A percentile compares a stretch with the other conserved stretches of the same genome.
Conservation (phyloP, 1,140 invertebrate species). For the Microplitis mediator region DNA sequence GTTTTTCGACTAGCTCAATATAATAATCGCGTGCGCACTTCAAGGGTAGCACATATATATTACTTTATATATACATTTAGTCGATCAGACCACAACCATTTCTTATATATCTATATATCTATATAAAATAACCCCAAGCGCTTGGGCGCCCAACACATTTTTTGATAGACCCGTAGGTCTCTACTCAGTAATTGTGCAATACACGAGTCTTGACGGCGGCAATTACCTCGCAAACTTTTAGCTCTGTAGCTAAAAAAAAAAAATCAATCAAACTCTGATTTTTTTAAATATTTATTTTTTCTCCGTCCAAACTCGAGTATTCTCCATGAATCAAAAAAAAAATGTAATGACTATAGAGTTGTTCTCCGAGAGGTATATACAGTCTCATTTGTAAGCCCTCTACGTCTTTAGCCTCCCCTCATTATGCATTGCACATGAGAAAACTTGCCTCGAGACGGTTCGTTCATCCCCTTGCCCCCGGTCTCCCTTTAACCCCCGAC, state of each 20-base stretch:
- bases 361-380: slow-evolving; percentile 12
- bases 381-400: slow-evolving; percentile 62
- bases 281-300: neutral
- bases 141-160: neutral
- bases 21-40: slow-evolving; percentile 36
- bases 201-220: neutral
- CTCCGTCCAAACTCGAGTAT: too few relatives aligned
- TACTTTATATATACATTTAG: neutral
- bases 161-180: slow-evolving; percentile 14
- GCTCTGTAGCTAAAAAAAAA: neutral
- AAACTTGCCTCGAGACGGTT: slow-evolving; percentile 57
- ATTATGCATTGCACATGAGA: slow-evolving; percentile 65
- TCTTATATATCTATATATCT: neutral
- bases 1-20: slow-evolving; percentile 21
- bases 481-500: neutral
- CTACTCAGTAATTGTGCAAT: neutral
- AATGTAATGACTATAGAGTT: slow-evolving; percentile 9
- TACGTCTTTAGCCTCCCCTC: slow-evolving; percentile 57
- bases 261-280: neutral
- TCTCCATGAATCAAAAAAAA: too few relatives aligned
- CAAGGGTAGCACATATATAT: slow-evolving; percentile 20
- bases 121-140: too few relatives aligned
- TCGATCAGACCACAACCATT: neutral
- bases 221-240: slow-evolving; percentile 20
- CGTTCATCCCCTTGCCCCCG: slow-evolving; percentile 28